Percentiles rank a stretch among this genome's conserved stretches.
These are phyloP conservation scores for Empis stercorea DNA, from an alignment of 2,888 invertebrate species.

Conservation along the genomic window DNA sequence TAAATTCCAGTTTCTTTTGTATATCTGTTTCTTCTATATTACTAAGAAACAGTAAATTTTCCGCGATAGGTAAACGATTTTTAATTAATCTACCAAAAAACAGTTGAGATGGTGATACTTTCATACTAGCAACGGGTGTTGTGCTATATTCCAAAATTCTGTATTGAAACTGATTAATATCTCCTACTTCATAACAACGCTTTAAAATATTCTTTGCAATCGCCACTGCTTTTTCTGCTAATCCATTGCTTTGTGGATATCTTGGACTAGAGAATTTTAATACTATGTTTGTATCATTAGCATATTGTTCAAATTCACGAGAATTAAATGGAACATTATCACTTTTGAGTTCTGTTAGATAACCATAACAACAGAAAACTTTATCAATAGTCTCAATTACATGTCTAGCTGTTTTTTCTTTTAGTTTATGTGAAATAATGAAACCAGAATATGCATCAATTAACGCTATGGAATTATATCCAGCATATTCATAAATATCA, in stretches of 20 bases:
- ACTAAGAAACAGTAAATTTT: neutral
- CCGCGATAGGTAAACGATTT: too few relatives aligned
- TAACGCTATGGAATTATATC: too few relatives aligned
- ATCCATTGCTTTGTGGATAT: constrained; percentile 17
- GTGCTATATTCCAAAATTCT: too few relatives aligned
- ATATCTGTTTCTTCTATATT: neutral
- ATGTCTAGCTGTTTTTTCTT: constrained; percentile 8
- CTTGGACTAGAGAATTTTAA: constrained; percentile 13
- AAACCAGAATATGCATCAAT: constrained; percentile 8
- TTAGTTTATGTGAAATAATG: constrained; percentile 2
- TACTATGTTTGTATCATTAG: constrained; percentile 14
- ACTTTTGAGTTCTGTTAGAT: constrained; percentile 12
- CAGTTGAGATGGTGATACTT: too few relatives aligned
- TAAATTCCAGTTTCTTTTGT: constrained; percentile 1
- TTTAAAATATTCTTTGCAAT: constrained; percentile 10
- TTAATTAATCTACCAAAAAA: too few relatives aligned
- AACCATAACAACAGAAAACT: constrained; percentile 10
- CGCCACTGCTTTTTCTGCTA: constrained; percentile 8
- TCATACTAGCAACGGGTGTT: too few relatives aligned
- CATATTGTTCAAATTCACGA: constrained; percentile 16
- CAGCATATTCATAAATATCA: too few relatives aligned
- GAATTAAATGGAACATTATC: constrained; percentile 19
- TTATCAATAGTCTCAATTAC: constrained; percentile 6
- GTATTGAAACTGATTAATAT: constrained; percentile 5
- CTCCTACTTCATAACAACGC: constrained; percentile 5